Evolutionary conservation across 2,888 invertebrate species (phyloP).

Genomic region (Rhagonycha fulva): DNA sequence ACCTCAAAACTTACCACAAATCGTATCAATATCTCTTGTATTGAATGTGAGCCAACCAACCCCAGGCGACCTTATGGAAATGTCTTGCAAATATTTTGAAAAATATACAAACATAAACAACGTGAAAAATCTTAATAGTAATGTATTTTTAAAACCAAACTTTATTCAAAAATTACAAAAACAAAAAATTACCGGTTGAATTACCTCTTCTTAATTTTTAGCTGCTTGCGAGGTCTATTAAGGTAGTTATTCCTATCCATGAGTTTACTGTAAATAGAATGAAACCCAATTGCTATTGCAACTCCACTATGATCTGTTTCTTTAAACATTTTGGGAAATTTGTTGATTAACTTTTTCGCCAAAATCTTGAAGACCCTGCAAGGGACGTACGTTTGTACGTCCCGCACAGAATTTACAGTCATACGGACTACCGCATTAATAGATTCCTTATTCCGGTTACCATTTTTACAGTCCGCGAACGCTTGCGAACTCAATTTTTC

Average conservation of each 20-base stretch:
- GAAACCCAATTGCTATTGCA: not conserved
- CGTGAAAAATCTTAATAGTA: too few relatives aligned
- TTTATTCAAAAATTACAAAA: too few relatives aligned
- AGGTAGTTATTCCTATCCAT: not conserved
- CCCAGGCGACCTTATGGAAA: too few relatives aligned
- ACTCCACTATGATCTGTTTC: not conserved
- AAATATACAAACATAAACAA: too few relatives aligned
- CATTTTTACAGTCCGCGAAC: not conserved
- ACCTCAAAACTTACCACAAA: too few relatives aligned
- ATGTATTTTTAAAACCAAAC: too few relatives aligned
- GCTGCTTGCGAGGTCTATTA: not conserved
- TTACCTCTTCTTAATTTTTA: not conserved
- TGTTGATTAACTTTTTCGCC: not conserved
- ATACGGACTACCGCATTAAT: not conserved
- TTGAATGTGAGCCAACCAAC: too few relatives aligned
- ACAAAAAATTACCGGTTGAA: not conserved
- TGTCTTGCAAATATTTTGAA: too few relatives aligned
- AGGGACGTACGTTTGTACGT: not conserved
- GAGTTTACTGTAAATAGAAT: not conserved
- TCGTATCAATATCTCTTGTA: too few relatives aligned
- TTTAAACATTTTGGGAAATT: not conserved
- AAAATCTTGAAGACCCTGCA: not conserved
- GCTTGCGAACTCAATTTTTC: not conserved
- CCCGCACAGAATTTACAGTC: not conserved
- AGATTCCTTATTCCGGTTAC: not conserved